Evolutionary conservation across 1,140 invertebrate species (phyloP), one percentile per base, ranked within the genome.

Genomic region (Oncopeltus fasciatus): DNA sequence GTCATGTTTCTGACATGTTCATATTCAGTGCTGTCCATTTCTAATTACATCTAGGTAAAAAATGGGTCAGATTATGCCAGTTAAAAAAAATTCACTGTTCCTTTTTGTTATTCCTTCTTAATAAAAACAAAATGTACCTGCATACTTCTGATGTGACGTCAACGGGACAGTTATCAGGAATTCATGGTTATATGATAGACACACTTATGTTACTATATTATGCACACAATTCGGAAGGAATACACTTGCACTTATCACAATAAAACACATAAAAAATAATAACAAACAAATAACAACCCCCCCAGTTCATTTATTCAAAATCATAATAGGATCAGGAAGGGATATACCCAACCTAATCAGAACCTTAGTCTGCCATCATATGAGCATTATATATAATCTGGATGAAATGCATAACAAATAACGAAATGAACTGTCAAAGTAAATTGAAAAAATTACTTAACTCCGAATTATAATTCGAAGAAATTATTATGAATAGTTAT

Each of bases 1-100:
- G 94, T 96, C 81, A 92, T 85, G 73, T 97, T 95, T 71, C 90
- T 80, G 66, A 90, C 87, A 74, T 88, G 81, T 80, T 95, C 92
- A 75, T 95, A 95, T 75, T 93, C 90, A 72, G 87, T 86, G 72
- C 88, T 88, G 73, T 95, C 90, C 90, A 94, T 94, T 24, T 24
- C 49, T 53, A 18, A 24, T 20, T 5, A 27, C 3, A 24, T 8
- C 3, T 24, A 24, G 21, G 16, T 26, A 24, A 16, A 18, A 53
- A 24, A 20, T 53, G 2, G 14, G 24, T 26, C 5, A 53, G 21
- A 24, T 2, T 27, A 53, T 53, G 18, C 14, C 24, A 24, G 21
- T 53, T 27, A 18, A 14, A 24, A 53, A 11, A 14, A 53, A 53
- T 38, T 8, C 14, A 53, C 49, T 53, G 21, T 24, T 18, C 14